Evolutionary conservation across 1,140 invertebrate species (phyloP).

Genomic region (Scaptomyza hsui): DNA sequence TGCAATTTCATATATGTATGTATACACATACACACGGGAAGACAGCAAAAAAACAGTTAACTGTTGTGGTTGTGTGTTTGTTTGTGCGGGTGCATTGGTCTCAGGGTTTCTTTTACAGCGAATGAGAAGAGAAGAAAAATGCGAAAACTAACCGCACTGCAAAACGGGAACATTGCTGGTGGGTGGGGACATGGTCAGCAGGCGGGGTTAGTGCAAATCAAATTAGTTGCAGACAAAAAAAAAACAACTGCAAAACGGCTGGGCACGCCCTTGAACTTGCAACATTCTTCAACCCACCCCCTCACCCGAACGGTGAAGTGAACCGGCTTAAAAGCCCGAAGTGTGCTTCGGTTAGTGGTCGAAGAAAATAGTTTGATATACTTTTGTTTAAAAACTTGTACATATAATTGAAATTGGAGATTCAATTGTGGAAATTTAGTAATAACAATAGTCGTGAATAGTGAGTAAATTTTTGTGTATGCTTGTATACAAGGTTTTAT

Average conservation of each 20-base stretch:
- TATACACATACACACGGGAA: conserved; percentile 14
- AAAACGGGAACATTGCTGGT: neutral
- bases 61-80: conserved; percentile 48
- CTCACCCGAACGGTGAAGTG: neutral
- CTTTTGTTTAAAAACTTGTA: neutral
- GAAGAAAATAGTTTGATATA: neutral
- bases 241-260: conserved; percentile 39
- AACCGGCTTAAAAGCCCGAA: conserved; percentile 8
- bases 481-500: too few relatives aligned
- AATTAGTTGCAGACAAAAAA: conserved; percentile 60
- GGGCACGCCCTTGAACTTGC: conserved; percentile 78
- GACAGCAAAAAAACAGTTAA: conserved; percentile 50
- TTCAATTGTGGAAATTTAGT: neutral
- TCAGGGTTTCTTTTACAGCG: conserved; percentile 44
- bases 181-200: neutral
- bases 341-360: neutral
- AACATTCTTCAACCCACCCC: conserved; percentile 12
- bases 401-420: neutral
- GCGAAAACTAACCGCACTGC: conserved; percentile 39
- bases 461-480: too few relatives aligned
- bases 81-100: conserved; percentile 66
- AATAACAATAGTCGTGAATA: too few relatives aligned
- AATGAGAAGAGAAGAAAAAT: conserved; percentile 15
- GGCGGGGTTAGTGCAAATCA: conserved; percentile 31
- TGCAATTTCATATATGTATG: conserved; percentile 50